Base-by-base conservation (phyloP, 2,797 vertebrate species). In the Sciurus vulgaris region DNA sequence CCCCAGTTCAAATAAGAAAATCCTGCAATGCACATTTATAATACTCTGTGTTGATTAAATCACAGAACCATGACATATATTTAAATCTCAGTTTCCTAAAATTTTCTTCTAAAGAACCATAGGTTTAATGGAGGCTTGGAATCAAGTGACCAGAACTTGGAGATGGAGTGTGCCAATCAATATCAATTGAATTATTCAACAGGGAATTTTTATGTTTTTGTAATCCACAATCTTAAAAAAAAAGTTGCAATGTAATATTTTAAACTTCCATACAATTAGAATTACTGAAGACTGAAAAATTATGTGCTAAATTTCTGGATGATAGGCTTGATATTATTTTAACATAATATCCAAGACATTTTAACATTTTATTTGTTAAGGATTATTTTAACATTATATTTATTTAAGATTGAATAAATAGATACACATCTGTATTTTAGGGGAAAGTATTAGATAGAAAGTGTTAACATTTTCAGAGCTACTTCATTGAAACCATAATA, bases 371-470 rank as follows among this genome's bases (percentile, higher is more conserved):
- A 73, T 59, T 73, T 73, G 38, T 33, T 59, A 65, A 65, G 30
- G 9, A 44, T 54, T 59, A 49, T 67, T 86, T 86, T 82, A 73
- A 79, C 7, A 51, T n/a, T 65, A 72, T 70, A 73, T 72, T 81
- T 83, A 4, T 26, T 78, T 81, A 89, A 84, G 56, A 85, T 54
- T n/a, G 20, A 79, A 12, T 77, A 59, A 61, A 4, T 65, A 89
- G 12, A 85, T 74, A 54, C 41, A 26, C 28, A 73, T 84, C 56
- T 13, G n/a, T 78, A 89, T 79, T 97, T 92, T 88, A 93, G 74
- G 24, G 30, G 13, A 86, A 87, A 59, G 18, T 33, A 82, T 77
- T 61, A 86, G 24, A 44, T 61, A 86, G 24, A 44, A 81, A 90
- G 35, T 65, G 5, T 86, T 93, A 54, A 83, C 26, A 84, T 74